phyloP scores from a whole-genome alignment of 2,888 invertebrate genomes.

The Metacarcinus magister region DNA sequence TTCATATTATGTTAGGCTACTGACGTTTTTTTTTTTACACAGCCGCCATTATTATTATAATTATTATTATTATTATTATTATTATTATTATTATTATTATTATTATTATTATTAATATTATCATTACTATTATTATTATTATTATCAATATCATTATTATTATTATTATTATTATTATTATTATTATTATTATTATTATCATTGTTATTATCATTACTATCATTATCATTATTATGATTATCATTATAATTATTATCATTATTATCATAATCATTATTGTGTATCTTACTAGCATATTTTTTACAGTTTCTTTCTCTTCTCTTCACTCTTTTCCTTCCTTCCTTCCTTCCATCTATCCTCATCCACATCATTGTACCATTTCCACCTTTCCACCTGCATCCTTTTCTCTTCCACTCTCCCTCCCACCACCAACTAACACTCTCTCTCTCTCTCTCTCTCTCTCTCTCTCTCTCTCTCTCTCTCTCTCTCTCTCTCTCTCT shows the following conservation, averaged over 20 bases:
- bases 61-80: not conserved
- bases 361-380: conserved; percentile 26
- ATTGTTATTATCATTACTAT: not conserved
- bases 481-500: conserved; percentile 17
- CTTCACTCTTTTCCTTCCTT: not conserved
- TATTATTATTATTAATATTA: not conserved
- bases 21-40: not conserved
- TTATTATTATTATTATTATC: not conserved
- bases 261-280: not conserved
- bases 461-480: not conserved
- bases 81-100: not conserved
- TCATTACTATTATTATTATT: not conserved
- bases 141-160: not conserved
- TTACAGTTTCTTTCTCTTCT: not conserved
- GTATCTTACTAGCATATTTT: not conserved
- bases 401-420: not conserved
- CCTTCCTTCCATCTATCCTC: conserved; percentile 9
- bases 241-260: not conserved
- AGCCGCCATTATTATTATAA: not conserved
- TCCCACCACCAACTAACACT: not conserved
- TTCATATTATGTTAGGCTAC: not conserved
- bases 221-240: not conserved
- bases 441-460: not conserved
- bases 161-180: not conserved
- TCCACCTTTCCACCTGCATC: not conserved